Evolutionary conservation across 2,113 vertebrate species (phyloP).

Genomic region (Tetrax tetrax): DNA sequence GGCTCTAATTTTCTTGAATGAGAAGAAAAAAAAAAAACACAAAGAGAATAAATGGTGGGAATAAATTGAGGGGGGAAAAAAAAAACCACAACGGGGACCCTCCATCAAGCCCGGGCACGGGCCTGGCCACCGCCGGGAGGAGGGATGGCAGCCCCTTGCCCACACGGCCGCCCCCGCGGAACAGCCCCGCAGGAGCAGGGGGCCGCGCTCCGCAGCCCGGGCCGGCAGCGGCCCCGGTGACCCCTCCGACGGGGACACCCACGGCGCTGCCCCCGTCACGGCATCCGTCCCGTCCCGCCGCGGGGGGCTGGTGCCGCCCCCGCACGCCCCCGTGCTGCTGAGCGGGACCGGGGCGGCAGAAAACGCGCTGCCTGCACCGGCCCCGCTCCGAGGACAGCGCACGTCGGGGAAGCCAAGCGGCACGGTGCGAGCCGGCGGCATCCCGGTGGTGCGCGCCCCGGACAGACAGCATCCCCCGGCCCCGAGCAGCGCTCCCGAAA

Average conservation of each 20-base stretch:
- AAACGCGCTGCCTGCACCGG: too few species aligned
- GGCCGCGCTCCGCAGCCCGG: not conserved
- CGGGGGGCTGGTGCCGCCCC: too few species aligned
- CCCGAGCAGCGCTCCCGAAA: too few species aligned
- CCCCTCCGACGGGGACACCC: not conserved
- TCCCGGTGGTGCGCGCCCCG: too few species aligned
- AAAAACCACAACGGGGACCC: rapidly evolving
- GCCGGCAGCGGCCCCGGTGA: not conserved
- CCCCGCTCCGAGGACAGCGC: too few species aligned
- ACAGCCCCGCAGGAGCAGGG: not conserved
- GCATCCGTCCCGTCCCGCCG: not conserved
- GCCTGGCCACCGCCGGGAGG: not conserved
- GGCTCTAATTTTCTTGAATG: not conserved
- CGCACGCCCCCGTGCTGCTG: too few species aligned
- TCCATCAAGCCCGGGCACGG: not conserved
- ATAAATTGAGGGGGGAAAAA: rapidly evolving
- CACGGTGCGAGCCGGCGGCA: too few species aligned
- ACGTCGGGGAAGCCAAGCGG: too few species aligned
- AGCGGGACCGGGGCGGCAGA: too few species aligned
- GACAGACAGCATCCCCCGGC: too few species aligned
- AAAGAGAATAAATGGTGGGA: not conserved
- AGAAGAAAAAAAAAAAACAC: not conserved
- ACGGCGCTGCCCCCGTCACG: not conserved
- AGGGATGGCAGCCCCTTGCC: too few species aligned
- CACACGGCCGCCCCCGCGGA: not conserved